phyloP scores from a whole-genome alignment of 1,140 invertebrate species.

The Neodiprion fabricii region DNA sequence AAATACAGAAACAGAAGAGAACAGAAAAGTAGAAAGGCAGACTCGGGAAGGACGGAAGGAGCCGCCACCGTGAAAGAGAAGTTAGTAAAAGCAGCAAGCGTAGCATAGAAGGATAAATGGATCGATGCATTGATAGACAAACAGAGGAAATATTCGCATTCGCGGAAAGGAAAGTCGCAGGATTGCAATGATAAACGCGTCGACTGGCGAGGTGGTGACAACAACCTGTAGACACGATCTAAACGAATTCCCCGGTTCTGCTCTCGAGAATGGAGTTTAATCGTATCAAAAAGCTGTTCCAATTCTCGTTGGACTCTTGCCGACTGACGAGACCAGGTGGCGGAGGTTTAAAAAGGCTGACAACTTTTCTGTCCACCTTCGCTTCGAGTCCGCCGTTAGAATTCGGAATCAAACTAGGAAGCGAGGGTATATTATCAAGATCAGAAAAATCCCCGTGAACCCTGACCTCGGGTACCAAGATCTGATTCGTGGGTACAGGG shows the following conservation, averaged over 20 bases:
- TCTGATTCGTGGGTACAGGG: constrained; percentile 21
- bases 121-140: no score
- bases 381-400: constrained; percentile 30
- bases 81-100: background rate
- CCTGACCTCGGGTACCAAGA: constrained; percentile 23
- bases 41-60: background rate
- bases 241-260: constrained; percentile 54
- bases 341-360: constrained; percentile 55
- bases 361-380: constrained; percentile 30
- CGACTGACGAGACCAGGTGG: constrained; percentile 53
- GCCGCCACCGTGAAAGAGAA: background rate
- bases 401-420: constrained; percentile 30
- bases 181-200: no score
- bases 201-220: no score
- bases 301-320: constrained; percentile 55
- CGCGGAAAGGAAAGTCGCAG: no score
- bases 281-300: constrained; percentile 54
- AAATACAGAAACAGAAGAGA: constrained; percentile 29
- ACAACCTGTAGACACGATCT: background rate
- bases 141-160: no score
- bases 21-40: constrained; percentile 14
- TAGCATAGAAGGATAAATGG: no score
- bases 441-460: constrained; percentile 17
- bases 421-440: constrained; percentile 46
- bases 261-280: constrained; percentile 59